Evolutionary conservation across 2,888 invertebrate species (phyloP).

Genomic region (Serrognathus titanus): DNA sequence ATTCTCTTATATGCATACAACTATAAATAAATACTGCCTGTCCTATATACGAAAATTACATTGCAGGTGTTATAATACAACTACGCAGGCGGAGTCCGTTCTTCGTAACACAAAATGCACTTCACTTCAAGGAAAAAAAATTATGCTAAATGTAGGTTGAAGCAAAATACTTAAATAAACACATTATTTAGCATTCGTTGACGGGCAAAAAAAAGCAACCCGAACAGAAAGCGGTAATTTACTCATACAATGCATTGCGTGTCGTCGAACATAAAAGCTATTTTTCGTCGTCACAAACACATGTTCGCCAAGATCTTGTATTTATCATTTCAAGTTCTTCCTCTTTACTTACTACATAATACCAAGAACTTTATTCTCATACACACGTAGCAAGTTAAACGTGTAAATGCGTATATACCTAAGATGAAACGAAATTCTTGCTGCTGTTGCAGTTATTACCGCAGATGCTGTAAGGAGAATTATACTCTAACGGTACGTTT

Average conservation of each 20-base stretch:
- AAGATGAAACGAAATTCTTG: too few relatives aligned
- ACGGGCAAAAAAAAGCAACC: background rate
- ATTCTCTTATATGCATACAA: too few relatives aligned
- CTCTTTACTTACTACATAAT: background rate
- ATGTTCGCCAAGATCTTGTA: background rate
- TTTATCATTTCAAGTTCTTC: background rate
- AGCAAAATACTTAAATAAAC: conserved; percentile 1
- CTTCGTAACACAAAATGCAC: background rate
- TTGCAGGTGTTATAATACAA: background rate
- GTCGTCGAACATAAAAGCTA: background rate
- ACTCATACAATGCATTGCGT: conserved; percentile 1
- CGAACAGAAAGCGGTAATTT: background rate
- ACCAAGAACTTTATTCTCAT: too few relatives aligned
- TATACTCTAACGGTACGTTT: too few relatives aligned
- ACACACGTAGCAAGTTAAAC: too few relatives aligned
- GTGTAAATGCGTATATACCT: too few relatives aligned
- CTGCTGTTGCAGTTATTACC: too few relatives aligned
- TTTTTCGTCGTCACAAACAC: background rate
- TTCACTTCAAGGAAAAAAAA: background rate
- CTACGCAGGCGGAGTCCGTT: background rate
- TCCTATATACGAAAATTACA: background rate
- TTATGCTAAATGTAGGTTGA: conserved; percentile 2
- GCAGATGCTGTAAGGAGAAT: too few relatives aligned
- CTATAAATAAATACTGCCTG: background rate
- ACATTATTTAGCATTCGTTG: conserved; percentile 1